These are phyloP conservation scores for Drosophila pseudoananassae DNA, from an alignment of 1,140 invertebrate genomes.

Conservation along the genomic window DNA sequence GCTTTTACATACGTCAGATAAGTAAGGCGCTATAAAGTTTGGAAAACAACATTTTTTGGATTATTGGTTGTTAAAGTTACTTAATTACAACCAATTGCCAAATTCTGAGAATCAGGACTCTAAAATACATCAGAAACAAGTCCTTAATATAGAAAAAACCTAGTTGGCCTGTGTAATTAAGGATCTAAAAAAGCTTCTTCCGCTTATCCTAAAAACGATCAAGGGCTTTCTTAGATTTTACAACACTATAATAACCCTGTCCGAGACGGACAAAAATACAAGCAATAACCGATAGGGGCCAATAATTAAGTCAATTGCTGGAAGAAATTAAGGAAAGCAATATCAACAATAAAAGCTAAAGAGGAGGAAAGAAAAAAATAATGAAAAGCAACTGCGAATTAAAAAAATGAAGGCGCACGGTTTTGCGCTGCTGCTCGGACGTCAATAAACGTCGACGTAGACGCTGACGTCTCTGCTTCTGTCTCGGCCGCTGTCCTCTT, in stretches of 20 bases:
- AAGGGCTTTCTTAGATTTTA: not conserved
- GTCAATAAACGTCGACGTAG: conserved; percentile 33
- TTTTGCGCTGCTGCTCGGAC: conserved; percentile 41
- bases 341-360: not conserved
- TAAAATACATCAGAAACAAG: no score
- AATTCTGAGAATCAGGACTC: no score
- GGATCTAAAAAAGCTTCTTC: no score
- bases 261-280: not conserved
- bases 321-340: conserved; percentile 19
- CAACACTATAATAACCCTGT: conserved; percentile 3
- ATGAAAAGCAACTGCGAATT: conserved; percentile 28
- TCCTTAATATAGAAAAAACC: no score
- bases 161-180: no score
- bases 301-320: conserved; percentile 36
- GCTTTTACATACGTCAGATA: no score
- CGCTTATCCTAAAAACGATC: conserved; percentile 9
- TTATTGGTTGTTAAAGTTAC: no score
- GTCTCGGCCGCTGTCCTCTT: no score
- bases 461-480: conserved; percentile 45
- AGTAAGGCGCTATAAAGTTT: no score
- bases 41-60: no score
- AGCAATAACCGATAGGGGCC: not conserved
- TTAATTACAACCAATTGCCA: no score
- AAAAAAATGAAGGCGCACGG: conserved; percentile 47
- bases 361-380: conserved; percentile 13